phyloP scores from a whole-genome alignment of 2,888 invertebrate genomes.

The Fragum fragum region DNA sequence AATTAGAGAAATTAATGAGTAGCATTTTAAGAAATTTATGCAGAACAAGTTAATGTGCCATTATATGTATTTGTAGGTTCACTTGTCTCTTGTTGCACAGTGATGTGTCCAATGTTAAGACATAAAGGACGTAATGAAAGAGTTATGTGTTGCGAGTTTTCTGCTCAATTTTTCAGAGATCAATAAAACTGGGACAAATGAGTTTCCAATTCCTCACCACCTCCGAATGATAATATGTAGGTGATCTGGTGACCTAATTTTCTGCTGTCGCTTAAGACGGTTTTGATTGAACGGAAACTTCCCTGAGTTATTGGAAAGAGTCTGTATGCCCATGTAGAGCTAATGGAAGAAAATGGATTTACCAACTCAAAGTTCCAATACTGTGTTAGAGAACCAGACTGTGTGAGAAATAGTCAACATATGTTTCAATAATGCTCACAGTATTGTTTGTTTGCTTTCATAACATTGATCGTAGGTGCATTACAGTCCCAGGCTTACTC shows the following conservation, averaged over 20 bases:
- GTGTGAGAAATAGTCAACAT: constrained; percentile 3
- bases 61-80: too few relatives aligned
- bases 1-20: too few relatives aligned
- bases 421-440: background rate
- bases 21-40: too few relatives aligned
- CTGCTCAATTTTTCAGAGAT: background rate
- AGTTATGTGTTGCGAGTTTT: too few relatives aligned
- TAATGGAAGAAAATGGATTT: constrained; percentile 14
- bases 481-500: too few relatives aligned
- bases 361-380: background rate
- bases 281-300: constrained; percentile 20
- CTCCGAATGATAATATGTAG: constrained; percentile 17
- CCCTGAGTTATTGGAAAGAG: constrained; percentile 16
- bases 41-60: too few relatives aligned
- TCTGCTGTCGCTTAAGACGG: constrained; percentile 2
- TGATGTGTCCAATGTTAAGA: too few relatives aligned
- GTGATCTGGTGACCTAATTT: constrained; percentile 17
- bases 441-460: too few relatives aligned
- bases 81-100: too few relatives aligned
- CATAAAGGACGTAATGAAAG: too few relatives aligned
- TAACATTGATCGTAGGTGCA: too few relatives aligned
- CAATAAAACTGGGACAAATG: constrained; percentile 24
- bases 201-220: background rate
- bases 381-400: background rate
- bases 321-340: constrained; percentile 1